phyloP scores from a whole-genome alignment of 1,140 invertebrate species.

The Apis mellifera region Amel_HAv3.1 CM009936.2:12747001-12747500 shows the following conservation, averaged over 20 bases:
- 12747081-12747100: background rate
- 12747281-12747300: background rate
- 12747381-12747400: too few relatives aligned
- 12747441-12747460: constrained; percentile 30
- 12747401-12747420: background rate
- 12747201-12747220: too few relatives aligned
- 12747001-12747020: constrained; percentile 57
- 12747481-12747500: constrained; percentile 19
- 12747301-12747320: background rate
- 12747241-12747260: too few relatives aligned
- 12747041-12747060: constrained; percentile 46
- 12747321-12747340: too few relatives aligned
- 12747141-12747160: too few relatives aligned
- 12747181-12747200: too few relatives aligned
- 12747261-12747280: too few relatives aligned
- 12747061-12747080: constrained; percentile 9
- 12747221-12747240: too few relatives aligned
- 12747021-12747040: background rate
- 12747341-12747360: background rate
- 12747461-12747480: constrained; percentile 17
- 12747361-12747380: too few relatives aligned
- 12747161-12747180: too few relatives aligned
- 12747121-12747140: too few relatives aligned
- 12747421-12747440: constrained; percentile 5
- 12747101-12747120: background rate